phyloP scores from a whole-genome alignment of 2,113 vertebrate species.

The Gavialis gangeticus region DNA sequence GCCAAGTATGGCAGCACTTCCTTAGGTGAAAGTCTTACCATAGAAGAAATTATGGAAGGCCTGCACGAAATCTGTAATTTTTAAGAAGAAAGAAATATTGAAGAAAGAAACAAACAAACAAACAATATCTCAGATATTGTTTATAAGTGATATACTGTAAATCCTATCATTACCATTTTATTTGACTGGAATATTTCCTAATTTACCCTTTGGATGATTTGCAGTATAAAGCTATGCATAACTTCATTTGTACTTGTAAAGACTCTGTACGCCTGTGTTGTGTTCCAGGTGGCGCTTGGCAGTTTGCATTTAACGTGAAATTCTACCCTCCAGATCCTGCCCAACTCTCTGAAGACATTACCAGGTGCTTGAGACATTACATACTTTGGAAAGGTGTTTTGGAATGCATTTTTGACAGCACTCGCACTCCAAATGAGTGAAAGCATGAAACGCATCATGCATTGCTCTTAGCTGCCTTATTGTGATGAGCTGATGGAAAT shows the following conservation, averaged over 20 bases:
- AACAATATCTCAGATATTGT: rapidly evolving
- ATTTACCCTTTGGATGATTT: background rate
- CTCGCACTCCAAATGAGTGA: background rate
- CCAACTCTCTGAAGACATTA: constrained; percentile 97
- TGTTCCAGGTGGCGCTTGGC: constrained; percentile 92
- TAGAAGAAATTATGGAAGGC: constrained; percentile 18
- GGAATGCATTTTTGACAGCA: background rate
- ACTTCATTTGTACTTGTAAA: background rate
- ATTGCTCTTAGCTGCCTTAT: background rate
- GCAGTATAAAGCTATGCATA: background rate
- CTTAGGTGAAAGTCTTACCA: background rate
- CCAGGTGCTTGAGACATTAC: constrained; percentile 84
- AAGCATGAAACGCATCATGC: background rate
- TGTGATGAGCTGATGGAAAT: background rate
- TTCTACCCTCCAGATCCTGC: constrained; percentile 98
- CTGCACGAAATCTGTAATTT: background rate
- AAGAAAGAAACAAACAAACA: background rate
- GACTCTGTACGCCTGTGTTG: constrained; percentile 27
- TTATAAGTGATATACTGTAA: background rate
- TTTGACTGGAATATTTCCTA: constrained; percentile 1
- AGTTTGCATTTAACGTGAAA: constrained; percentile 97
- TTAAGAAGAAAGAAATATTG: too few relatives aligned
- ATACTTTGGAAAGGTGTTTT: background rate
- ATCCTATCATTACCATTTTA: background rate
- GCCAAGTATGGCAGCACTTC: background rate